Conservation (phyloP, 2,113 vertebrate genomes). For the Pycnonotus jocosus region DNA sequence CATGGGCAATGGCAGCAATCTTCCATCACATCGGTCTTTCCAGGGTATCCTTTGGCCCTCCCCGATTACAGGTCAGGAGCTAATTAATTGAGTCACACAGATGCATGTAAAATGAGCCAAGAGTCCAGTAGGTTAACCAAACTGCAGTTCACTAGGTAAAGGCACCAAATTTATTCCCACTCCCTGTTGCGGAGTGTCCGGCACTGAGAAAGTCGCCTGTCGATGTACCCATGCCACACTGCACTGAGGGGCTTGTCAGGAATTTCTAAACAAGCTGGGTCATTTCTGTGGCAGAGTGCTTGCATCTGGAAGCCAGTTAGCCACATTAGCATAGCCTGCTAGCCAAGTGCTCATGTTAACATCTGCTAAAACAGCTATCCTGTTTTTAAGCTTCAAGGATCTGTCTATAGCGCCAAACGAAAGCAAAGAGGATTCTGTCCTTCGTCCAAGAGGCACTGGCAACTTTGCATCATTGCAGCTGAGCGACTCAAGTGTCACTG, state of each 20-base stretch:
- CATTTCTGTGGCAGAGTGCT: not conserved
- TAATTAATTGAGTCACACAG: not conserved
- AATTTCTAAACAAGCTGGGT: not conserved
- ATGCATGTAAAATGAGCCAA: not conserved
- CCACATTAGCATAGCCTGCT: not conserved
- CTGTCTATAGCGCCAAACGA: not conserved
- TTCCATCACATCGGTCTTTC: not conserved
- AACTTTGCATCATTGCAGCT: not conserved
- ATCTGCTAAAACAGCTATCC: not conserved
- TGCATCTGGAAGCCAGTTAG: not conserved
- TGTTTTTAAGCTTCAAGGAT: not conserved
- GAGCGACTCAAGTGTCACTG: not conserved
- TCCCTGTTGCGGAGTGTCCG: fast-evolving
- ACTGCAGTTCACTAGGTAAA: not conserved
- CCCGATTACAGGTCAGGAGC: not conserved
- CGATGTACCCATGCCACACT: fast-evolving
- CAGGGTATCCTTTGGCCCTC: not conserved
- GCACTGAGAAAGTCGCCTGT: not conserved
- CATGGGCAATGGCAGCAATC: not conserved
- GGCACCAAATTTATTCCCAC: not conserved
- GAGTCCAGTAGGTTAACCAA: not conserved
- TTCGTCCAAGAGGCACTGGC: not conserved
- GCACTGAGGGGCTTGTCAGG: not conserved
- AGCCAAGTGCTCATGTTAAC: constrained; percentile 1
- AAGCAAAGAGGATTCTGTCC: not conserved